Evolutionary conservation across 2,113 vertebrate genomes (phyloP), one percentile per base, ranked within the genome.

Genomic region (zebrafish (Danio rerio)): DNA sequence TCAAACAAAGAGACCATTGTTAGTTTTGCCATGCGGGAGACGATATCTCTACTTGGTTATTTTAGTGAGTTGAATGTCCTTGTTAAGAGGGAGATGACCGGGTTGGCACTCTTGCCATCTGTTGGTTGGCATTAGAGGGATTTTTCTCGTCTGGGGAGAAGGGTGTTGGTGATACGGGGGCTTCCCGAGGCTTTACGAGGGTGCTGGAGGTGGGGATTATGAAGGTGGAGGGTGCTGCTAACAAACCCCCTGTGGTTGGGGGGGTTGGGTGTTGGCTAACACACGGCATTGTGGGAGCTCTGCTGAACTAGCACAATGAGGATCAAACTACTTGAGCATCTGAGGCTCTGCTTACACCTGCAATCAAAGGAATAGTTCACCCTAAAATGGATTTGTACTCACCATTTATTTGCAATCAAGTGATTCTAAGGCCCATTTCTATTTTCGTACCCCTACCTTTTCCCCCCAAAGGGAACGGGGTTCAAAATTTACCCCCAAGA

Each of bases 261-360:
- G 66, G 53, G 68, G 79, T 18, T 45, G 79, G 55, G 55, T 21
- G 52, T 73, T 42, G 5, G 21, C 13, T 3, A 55, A 8, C 43
- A 70, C 16, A 55, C 52, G 42, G 42, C 65, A 59, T 20, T 13
- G 31, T 10, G 55, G n/a, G 43, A 42, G 56, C 15, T 81, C 45
- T 81, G 80, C 80, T 74, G 58, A 81, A 53, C 6, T 21, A 63
- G 80, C 80, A 81, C 20, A n/a, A 73, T 74, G 47, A 81, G 80
- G 80, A 81, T 81, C 47, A 74, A 61, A 74, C 47, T 43, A n/a
- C n/a, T n/a, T n/a, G n/a, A 53, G 55, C 80, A 72, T 81, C 69
- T 63, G 47, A 73, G 47, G 31, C 31, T 31, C 31, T 31, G 31
- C 3, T 31, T 31, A 31, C 31, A 31, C 31, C 31, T 31, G 31